Evolutionary conservation across 2,113 vertebrate genomes (phyloP).

Genomic region (Pavo muticus): DNA sequence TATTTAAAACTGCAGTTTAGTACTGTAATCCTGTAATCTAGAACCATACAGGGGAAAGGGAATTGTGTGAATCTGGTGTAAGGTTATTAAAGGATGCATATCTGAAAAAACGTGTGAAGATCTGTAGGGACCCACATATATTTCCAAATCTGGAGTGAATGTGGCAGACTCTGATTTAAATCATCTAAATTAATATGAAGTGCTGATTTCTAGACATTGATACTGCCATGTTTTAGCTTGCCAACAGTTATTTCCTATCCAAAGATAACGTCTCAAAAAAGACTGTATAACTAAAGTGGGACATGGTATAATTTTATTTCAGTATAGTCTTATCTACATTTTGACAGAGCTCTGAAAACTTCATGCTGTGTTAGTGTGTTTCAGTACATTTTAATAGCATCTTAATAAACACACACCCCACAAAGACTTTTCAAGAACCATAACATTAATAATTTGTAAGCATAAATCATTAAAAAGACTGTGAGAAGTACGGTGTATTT

Average conservation of each 20-base stretch:
- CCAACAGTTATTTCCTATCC: not conserved
- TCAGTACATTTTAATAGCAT: conserved; percentile 35
- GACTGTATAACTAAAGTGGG: not conserved
- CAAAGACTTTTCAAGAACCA: conserved; percentile 41
- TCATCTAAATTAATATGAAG: not conserved
- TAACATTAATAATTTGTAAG: conserved; percentile 38
- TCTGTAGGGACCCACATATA: not conserved
- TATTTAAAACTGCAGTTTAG: not conserved
- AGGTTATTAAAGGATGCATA: not conserved
- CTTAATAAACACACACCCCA: conserved; percentile 12
- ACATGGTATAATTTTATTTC: conserved; percentile 54
- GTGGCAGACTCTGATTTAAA: not conserved
- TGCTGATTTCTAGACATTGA: not conserved
- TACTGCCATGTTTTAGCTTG: not conserved
- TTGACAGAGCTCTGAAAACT: conserved; percentile 28
- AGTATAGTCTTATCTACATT: conserved; percentile 44
- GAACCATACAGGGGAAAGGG: not conserved
- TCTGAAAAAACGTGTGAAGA: not conserved
- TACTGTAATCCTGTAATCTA: not conserved
- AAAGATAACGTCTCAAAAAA: conserved; percentile 23
- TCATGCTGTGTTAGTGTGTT: conserved; percentile 44
- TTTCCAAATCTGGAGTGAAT: not conserved
- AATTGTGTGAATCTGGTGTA: not conserved
- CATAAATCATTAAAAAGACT: not conserved
- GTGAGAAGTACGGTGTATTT: not conserved